Evolutionary conservation across 2,888 invertebrate genomes (phyloP).

Genomic region (Pogonocherus hispidulus): DNA sequence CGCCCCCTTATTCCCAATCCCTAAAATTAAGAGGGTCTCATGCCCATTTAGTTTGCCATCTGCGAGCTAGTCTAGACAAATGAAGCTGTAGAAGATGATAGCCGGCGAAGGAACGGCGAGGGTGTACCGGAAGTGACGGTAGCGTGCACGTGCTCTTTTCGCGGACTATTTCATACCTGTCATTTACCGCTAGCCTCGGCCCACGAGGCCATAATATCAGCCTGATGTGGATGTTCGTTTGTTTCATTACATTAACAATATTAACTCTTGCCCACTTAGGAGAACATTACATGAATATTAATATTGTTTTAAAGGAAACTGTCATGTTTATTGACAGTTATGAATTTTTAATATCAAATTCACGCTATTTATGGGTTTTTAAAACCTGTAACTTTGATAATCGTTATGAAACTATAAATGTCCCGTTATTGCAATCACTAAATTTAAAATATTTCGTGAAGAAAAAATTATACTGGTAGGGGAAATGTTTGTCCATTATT

Average conservation of each 20-base stretch:
- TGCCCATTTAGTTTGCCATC: constrained; percentile 25
- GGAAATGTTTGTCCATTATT: too few relatives aligned
- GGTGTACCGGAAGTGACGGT: constrained; percentile 57
- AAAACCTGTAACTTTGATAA: too few relatives aligned
- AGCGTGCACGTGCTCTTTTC: constrained; percentile 61
- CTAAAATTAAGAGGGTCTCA: constrained; percentile 10
- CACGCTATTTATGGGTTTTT: too few relatives aligned
- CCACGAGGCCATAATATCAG: constrained; percentile 51
- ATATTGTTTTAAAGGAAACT: not conserved
- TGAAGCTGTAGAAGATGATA: constrained; percentile 34
- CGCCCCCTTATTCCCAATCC: not conserved
- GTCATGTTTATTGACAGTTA: not conserved
- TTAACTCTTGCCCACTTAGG: constrained; percentile 25
- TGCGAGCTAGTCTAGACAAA: constrained; percentile 28
- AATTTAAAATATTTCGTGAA: too few relatives aligned
- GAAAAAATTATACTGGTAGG: too few relatives aligned
- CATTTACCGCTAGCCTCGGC: constrained; percentile 59
- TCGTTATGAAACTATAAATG: too few relatives aligned
- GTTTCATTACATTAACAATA: constrained; percentile 31
- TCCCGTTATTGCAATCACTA: too few relatives aligned
- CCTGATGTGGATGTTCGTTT: constrained; percentile 43
- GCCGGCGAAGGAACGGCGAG: constrained; percentile 37
- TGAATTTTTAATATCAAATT: too few relatives aligned
- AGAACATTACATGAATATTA: constrained; percentile 22
- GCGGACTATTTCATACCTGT: constrained; percentile 61